Conservation (phyloP, 2,797 vertebrate species). For the Numenius phaeopus region DNA sequence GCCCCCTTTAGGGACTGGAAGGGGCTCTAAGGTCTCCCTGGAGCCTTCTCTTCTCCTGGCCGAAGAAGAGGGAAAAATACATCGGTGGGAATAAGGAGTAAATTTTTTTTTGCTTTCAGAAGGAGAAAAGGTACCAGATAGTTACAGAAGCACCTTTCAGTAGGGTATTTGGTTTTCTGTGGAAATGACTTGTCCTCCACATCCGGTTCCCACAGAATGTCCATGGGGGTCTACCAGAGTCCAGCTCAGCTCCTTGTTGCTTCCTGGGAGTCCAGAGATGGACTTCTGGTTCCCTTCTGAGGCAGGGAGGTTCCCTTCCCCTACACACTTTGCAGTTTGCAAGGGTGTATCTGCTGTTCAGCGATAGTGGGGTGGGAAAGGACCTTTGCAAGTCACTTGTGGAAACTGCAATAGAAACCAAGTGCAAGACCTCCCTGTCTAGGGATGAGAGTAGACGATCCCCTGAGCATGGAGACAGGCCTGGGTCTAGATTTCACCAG, state of each 20-base stretch:
- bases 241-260: neutral
- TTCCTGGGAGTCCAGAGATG: neutral
- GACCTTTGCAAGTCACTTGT: neutral
- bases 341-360: neutral
- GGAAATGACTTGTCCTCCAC: neutral
- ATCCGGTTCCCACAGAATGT: neutral
- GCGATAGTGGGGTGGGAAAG: neutral
- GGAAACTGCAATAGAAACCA: neutral
- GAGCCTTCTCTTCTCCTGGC: too few species aligned
- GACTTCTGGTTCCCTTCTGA: neutral
- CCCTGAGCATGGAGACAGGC: neutral
- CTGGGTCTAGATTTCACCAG: neutral
- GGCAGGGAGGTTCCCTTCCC: neutral
- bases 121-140: neutral
- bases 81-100: neutral
- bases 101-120: neutral
- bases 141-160: neutral
- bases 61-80: neutral
- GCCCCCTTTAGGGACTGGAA: too few species aligned
- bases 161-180: neutral
- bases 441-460: neutral
- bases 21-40: too few species aligned
- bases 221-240: neutral
- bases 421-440: neutral
- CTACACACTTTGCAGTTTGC: neutral